Percentiles rank a stretch among this genome's conserved stretches.
Conservation (phyloP, 2,888 invertebrate species). For the Caenorhabditis sp. region DNA sequence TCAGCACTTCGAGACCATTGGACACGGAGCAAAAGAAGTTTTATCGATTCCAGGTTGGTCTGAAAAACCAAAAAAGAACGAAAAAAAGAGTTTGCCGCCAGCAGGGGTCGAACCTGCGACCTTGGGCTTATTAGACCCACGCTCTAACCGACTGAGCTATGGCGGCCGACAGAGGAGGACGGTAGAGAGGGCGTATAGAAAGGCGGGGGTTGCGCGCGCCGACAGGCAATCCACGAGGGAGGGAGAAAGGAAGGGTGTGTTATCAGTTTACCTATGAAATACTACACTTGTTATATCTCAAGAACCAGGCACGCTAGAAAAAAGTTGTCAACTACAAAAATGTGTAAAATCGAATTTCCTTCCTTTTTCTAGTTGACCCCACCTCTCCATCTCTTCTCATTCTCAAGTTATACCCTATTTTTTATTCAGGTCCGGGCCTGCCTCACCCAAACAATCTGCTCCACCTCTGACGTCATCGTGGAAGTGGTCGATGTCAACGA, state of each 20-base stretch:
- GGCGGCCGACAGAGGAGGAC: slow-evolving; percentile 69
- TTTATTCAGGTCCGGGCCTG: slow-evolving; percentile 68
- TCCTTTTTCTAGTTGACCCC: background rate
- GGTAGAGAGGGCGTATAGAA: slow-evolving; percentile 25
- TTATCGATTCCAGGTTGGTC: slow-evolving; percentile 65
- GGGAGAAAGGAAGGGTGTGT: background rate
- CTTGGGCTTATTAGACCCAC: slow-evolving; percentile 83
- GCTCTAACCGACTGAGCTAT: slow-evolving; percentile 83
- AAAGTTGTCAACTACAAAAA: background rate
- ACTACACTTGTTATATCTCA: no score
- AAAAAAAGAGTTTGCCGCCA: slow-evolving; percentile 77
- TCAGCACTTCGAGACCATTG: slow-evolving; percentile 61
- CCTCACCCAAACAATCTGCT: slow-evolving; percentile 66
- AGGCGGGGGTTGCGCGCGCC: background rate
- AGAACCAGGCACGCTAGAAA: background rate
- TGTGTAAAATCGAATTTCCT: background rate
- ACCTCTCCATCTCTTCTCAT: background rate
- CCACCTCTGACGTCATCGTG: slow-evolving; percentile 58
- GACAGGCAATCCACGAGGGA: background rate
- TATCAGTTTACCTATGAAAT: no score
- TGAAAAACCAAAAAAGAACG: background rate
- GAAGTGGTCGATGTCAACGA: slow-evolving; percentile 79
- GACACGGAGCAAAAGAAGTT: slow-evolving; percentile 63
- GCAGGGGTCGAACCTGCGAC: slow-evolving; percentile 83
- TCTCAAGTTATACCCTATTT: background rate